These are phyloP conservation scores for Nysson spinosus DNA, from an alignment of 2,888 invertebrate genomes.

Conservation along the genomic window DNA sequence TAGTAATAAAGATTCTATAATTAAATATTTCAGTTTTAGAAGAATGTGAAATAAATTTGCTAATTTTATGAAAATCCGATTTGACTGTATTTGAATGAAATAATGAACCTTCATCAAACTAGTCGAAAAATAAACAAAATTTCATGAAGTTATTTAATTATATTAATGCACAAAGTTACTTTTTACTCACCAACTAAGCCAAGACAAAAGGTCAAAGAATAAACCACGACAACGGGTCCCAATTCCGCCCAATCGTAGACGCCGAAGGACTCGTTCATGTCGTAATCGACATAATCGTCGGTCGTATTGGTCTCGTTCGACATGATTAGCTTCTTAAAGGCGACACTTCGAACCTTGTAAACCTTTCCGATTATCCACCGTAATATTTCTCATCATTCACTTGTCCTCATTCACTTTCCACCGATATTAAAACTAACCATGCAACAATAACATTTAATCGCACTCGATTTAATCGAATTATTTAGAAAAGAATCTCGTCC, in stretches of 20 bases:
- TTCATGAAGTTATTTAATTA: no score
- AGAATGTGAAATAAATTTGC: no score
- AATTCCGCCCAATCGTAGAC: conserved; percentile 80
- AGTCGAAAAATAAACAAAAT: no score
- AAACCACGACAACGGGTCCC: conserved; percentile 80
- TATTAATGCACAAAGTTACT: no score
- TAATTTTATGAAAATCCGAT: no score
- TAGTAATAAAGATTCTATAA: no score
- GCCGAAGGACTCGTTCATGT: conserved; percentile 77
- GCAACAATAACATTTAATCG: no score
- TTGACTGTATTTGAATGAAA: no score
- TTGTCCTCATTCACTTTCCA: background rate
- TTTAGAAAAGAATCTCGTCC: no score
- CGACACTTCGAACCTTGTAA: conserved; percentile 18
- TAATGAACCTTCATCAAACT: no score
- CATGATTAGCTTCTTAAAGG: conserved; percentile 27
- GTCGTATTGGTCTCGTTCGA: conserved; percentile 63
- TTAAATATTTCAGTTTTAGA: no score
- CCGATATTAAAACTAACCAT: background rate
- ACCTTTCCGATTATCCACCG: conserved; percentile 15
- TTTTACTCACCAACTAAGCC: conserved; percentile 81
- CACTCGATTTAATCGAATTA: no score
- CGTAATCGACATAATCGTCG: conserved; percentile 76
- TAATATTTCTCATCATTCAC: conserved; percentile 19
- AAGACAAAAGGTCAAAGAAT: conserved; percentile 81